Percentiles rank a stretch among this genome's conserved stretches.
These are phyloP conservation scores for Neelides sp. DNA, from an alignment of 1,140 invertebrate species.

Conservation along the genomic window DNA sequence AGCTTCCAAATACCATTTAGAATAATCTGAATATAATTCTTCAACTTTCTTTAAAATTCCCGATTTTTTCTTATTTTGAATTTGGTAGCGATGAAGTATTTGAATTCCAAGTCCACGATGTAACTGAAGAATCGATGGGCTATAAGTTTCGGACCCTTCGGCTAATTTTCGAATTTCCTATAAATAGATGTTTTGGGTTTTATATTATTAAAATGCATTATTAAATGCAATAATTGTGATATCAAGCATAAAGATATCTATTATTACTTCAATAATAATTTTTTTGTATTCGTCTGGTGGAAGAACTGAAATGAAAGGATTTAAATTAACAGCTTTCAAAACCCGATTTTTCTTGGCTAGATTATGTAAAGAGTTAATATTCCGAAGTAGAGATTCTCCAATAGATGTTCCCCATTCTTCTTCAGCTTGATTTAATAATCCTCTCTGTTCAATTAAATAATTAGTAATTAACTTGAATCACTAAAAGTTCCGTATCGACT, in stretches of 20 bases:
- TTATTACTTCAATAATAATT: slow-evolving; percentile 38
- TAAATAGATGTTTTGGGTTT: slow-evolving; percentile 35
- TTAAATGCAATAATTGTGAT: neutral
- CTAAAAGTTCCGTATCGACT: neutral
- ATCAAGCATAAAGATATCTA: neutral
- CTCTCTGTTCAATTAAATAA: slow-evolving; percentile 36
- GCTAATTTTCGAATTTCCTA: slow-evolving; percentile 54
- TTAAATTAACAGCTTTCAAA: slow-evolving; percentile 43
- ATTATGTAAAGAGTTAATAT: slow-evolving; percentile 48
- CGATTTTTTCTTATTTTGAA: slow-evolving; percentile 49
- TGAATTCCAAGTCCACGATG: slow-evolving; percentile 55
- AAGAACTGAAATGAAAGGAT: slow-evolving; percentile 60
- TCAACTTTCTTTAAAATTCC: slow-evolving; percentile 53
- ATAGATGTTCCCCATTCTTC: slow-evolving; percentile 51
- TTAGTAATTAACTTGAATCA: slow-evolving; percentile 5
- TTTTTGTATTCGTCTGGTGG: slow-evolving; percentile 51
- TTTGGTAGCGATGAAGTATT: slow-evolving; percentile 51
- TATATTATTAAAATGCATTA: slow-evolving; percentile 1
- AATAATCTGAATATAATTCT: slow-evolving; percentile 54
- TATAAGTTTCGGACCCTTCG: slow-evolving; percentile 64
- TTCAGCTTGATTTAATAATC: slow-evolving; percentile 48
- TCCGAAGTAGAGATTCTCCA: slow-evolving; percentile 47
- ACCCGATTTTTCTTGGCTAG: slow-evolving; percentile 37
- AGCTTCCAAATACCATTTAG: slow-evolving; percentile 50
- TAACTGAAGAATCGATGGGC: slow-evolving; percentile 50